These are phyloP conservation scores for Uria aalge DNA, from an alignment of 2,113 vertebrate genomes.

Conservation along the genomic window DNA sequence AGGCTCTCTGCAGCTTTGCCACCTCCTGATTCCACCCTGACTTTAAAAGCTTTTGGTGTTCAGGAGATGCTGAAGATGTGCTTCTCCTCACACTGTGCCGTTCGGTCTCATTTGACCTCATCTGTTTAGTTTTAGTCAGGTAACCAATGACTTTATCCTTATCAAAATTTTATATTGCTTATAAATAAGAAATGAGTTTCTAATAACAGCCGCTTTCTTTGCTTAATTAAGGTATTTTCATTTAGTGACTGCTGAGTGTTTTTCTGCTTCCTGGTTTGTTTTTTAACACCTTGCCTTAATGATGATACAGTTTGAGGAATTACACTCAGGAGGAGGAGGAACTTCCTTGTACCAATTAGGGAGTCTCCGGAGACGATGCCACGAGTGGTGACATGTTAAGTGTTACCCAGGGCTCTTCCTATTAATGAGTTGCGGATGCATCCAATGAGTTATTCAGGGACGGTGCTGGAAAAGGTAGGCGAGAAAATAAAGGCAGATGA, in stretches of 20 bases:
- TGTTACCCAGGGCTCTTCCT: background rate
- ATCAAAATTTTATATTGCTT: background rate
- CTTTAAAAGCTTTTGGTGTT: background rate
- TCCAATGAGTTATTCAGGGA: background rate
- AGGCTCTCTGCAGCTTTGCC: background rate
- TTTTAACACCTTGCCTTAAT: background rate
- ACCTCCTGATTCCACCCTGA: fast-evolving
- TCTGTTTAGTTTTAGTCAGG: background rate
- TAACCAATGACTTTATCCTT: background rate
- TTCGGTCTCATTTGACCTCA: background rate
- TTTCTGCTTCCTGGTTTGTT: background rate
- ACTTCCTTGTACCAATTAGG: background rate
- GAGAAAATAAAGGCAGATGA: background rate
- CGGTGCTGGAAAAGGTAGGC: background rate
- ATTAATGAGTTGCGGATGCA: background rate
- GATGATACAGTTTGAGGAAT: background rate
- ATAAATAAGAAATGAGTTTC: background rate
- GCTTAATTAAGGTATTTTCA: background rate
- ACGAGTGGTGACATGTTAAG: fast-evolving
- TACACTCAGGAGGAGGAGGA: background rate
- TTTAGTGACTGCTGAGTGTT: background rate
- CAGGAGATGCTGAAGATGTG: background rate
- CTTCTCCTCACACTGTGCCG: fast-evolving
- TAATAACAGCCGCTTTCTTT: background rate
- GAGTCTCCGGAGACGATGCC: fast-evolving